Evolutionary conservation across 2,888 invertebrate species (phyloP).

Genomic region (Cheilosia impressa): DNA sequence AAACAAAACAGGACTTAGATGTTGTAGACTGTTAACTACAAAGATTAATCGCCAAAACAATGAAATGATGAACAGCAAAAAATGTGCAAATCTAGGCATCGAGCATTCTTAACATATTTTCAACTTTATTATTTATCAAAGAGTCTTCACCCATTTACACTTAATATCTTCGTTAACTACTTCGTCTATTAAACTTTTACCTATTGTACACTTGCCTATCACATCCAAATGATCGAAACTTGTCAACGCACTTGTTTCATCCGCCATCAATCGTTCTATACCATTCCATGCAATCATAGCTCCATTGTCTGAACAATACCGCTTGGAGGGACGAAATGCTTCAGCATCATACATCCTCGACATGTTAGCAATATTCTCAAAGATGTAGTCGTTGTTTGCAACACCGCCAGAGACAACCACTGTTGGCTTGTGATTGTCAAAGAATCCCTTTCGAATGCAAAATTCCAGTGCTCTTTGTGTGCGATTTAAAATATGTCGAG

Average conservation of each 20-base stretch:
- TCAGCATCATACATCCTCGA: conserved; percentile 87
- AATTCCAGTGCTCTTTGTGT: conserved; percentile 93
- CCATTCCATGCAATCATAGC: conserved; percentile 99
- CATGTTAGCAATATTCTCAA: conserved; percentile 87
- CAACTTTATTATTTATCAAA: conserved; percentile 23
- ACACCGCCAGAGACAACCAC: conserved; percentile 96
- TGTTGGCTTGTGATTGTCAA: conserved; percentile 84
- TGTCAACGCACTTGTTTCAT: conserved; percentile 75
- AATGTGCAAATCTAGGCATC: neutral
- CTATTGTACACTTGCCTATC: conserved; percentile 79
- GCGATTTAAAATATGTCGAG: conserved; percentile 92
- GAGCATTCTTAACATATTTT: neutral
- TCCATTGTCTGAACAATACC: conserved; percentile 98
- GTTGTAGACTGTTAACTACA: too few relatives aligned
- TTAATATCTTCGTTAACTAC: conserved; percentile 79
- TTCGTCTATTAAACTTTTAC: conserved; percentile 76
- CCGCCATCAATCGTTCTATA: conserved; percentile 87
- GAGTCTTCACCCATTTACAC: conserved; percentile 82
- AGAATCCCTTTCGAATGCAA: conserved; percentile 87
- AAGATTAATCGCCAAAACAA: too few relatives aligned
- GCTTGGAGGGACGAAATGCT: conserved; percentile 90
- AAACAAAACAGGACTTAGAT: too few relatives aligned
- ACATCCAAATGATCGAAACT: conserved; percentile 85
- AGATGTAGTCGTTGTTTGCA: conserved; percentile 95
- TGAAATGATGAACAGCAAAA: too few relatives aligned